Evolutionary conservation across 1,140 invertebrate genomes (phyloP).

Genomic region (Notospermus geniculatus): DNA sequence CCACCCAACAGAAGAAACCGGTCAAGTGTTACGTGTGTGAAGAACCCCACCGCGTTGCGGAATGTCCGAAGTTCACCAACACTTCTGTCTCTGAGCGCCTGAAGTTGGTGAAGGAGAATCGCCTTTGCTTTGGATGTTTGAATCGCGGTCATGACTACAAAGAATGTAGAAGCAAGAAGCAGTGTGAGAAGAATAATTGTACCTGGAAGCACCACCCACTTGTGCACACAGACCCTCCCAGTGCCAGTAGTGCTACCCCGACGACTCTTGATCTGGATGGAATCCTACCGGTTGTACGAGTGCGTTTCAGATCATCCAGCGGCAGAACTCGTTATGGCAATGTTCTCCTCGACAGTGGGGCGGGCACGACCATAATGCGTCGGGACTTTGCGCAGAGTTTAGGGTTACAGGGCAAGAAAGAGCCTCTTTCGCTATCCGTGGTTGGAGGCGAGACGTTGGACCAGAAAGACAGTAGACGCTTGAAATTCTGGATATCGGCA

Average conservation of each 20-base stretch:
- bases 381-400: background rate
- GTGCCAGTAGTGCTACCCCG: no score
- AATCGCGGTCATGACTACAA: background rate
- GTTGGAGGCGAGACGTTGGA: constrained; percentile 1
- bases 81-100: background rate
- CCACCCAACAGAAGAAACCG: background rate
- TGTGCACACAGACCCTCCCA: constrained; percentile 8
- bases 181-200: no score
- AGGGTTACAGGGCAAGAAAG: constrained; percentile 8
- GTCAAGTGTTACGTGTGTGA: background rate
- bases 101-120: background rate
- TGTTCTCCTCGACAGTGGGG: background rate
- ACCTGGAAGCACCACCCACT: background rate
- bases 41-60: no score
- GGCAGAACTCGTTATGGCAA: constrained; percentile 1
- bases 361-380: background rate
- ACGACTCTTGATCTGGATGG: background rate
- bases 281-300: constrained; percentile 8
- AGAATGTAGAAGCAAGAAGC: background rate
- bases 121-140: constrained; percentile 4
- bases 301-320: background rate
- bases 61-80: background rate
- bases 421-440: background rate
- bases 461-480: constrained; percentile 2
- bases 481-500: constrained; percentile 7